Conservation (phyloP, 2,113 vertebrate species). For the Microcebus jonahi region DNA sequence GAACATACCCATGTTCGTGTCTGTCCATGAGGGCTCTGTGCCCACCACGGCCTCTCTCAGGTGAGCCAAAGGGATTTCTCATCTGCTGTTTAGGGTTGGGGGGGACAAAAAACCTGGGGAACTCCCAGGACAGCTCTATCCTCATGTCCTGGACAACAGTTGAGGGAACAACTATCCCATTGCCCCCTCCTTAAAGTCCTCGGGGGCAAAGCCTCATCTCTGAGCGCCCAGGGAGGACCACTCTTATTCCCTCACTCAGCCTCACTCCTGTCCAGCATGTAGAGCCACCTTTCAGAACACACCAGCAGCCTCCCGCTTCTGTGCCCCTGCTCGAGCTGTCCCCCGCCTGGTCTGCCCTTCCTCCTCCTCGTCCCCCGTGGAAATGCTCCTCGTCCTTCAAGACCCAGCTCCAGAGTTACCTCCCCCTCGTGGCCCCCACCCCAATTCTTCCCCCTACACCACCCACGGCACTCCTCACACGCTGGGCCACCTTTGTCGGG, state of each 20-base stretch:
- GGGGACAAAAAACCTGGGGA: too few species aligned
- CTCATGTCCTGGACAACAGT: not conserved
- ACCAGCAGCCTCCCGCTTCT: fast-evolving
- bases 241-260: fast-evolving
- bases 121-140: fast-evolving
- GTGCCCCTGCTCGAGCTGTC: not conserved
- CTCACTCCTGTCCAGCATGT: not conserved
- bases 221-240: not conserved
- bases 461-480: not conserved
- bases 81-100: fast-evolving
- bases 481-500: not conserved
- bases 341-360: not conserved
- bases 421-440: not conserved
- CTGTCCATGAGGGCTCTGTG: not conserved
- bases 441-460: fast-evolving
- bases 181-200: not conserved
- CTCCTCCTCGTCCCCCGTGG: not conserved
- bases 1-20: not conserved
- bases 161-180: not conserved
- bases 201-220: not conserved
- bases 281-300: not conserved
- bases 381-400: not conserved
- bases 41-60: not conserved
- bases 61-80: not conserved
- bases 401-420: not conserved